phyloP scores from a whole-genome alignment of 2,888 invertebrate species.

The Drosophila meridionalis region DNA sequence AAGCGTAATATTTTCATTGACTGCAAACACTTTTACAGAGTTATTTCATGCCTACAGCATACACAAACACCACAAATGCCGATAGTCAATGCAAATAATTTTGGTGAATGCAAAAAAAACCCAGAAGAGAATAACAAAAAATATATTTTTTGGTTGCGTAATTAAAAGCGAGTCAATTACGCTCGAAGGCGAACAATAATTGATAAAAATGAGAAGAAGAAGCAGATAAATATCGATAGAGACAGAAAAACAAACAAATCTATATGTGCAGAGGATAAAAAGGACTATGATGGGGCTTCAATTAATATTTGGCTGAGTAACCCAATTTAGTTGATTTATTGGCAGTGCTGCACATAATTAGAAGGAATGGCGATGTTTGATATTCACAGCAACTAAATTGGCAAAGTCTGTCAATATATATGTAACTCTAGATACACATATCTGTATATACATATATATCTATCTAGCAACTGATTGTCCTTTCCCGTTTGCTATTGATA shows the following conservation, averaged over 20 bases:
- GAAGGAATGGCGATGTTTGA: constrained; percentile 10
- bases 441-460: background rate
- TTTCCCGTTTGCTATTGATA: constrained; percentile 11
- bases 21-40: background rate
- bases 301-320: constrained; percentile 45
- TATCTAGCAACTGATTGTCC: background rate
- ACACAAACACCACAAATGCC: background rate
- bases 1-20: background rate
- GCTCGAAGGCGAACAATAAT: constrained; percentile 3
- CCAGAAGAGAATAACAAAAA: background rate
- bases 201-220: background rate
- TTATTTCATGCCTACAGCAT: background rate
- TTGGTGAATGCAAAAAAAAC: background rate
- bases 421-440: background rate
- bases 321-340: constrained; percentile 51
- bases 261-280: background rate
- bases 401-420: constrained; percentile 17
- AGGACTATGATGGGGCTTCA: constrained; percentile 27
- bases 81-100: constrained; percentile 1
- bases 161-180: constrained; percentile 27
- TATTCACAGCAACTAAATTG: constrained; percentile 17
- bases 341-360: constrained; percentile 47
- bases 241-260: background rate
- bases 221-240: background rate
- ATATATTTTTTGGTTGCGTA: background rate